phyloP scores from a whole-genome alignment of 2,113 vertebrate species.

The Tauraco erythrolophus region DNA sequence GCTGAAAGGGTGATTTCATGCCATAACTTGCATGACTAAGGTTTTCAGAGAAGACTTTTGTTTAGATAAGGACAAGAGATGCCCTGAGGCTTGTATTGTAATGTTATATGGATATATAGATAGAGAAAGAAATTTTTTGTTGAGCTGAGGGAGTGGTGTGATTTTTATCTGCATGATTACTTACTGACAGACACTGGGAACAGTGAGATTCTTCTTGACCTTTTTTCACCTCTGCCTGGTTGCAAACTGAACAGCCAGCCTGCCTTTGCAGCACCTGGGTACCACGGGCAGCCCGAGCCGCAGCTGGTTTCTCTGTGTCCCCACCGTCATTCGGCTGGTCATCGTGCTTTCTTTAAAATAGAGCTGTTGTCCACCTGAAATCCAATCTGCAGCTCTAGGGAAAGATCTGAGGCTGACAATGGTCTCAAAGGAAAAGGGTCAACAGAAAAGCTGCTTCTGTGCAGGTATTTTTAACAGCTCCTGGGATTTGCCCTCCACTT shows the following conservation, averaged over 20 bases:
- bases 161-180: conserved; percentile 70
- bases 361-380: not conserved
- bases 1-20: conserved; percentile 72
- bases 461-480: not conserved
- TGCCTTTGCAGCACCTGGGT: not conserved
- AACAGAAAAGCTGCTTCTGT: not conserved
- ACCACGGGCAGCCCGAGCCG: not conserved
- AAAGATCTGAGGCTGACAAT: not conserved
- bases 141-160: conserved; percentile 60
- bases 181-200: conserved; percentile 67
- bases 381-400: not conserved
- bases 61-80: conserved; percentile 74
- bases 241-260: not conserved
- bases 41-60: conserved; percentile 71
- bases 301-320: not conserved
- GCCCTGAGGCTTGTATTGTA: conserved; percentile 68
- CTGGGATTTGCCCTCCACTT: not conserved
- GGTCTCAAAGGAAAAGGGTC: not conserved
- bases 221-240: conserved; percentile 50
- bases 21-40: conserved; percentile 72
- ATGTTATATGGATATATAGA: conserved; percentile 63
- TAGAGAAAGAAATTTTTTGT: conserved; percentile 57
- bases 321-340: not conserved
- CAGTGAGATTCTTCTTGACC: conserved; percentile 22
- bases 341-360: not conserved